Base-by-base conservation (phyloP, 2,113 vertebrate species). In the Macquaria australasica region DNA sequence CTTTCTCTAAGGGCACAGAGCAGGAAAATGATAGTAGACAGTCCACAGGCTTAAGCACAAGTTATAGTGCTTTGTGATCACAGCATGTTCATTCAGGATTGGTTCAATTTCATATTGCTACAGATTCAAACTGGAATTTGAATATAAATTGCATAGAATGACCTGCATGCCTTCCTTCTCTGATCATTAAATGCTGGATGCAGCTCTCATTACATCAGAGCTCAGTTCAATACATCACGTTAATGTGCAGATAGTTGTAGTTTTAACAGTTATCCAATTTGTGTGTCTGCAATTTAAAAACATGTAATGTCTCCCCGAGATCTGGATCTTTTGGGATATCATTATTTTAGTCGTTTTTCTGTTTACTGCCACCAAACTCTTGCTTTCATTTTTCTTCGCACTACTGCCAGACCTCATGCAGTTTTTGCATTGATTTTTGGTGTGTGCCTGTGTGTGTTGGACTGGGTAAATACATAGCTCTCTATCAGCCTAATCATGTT, bases 351-450 rank as follows among this genome's bases (percentile, higher is more conserved):
- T 58, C 1, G 14, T 55, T 31, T 60, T 59, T 58, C 25, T 72
- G 15, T 79, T 82, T 82, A 37, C 59, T 56, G 34, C n/a, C 53
- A 74, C 43, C 23, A 39, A 68, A 23, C 12, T 51, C 45, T 69
- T 0, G 21, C 58, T 66, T 80, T 80, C 25, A 80, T 64, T 85
- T 78, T 37, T 79, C 28, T 72, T 50, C 1, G 4, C 45, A 69
- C 62, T n/a, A 77, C 62, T 82, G 14, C 59, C 45, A 82, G 72
- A 41, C 71, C 48, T 59, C 73, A 79, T 77, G 45, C 71, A 79
- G 45, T 63, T 68, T 41, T 58, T 53, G 45, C 67, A 81, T 88
- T 87, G 63, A 81, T 79, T 79, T 76, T 69, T 67, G 25, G 20
- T 64, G 34, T 55, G 28, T 48, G 34, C 8, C 25, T 69, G 45